Base-by-base conservation (phyloP, 2,888 invertebrate genomes). In the Pterobdella sp. region DNA sequence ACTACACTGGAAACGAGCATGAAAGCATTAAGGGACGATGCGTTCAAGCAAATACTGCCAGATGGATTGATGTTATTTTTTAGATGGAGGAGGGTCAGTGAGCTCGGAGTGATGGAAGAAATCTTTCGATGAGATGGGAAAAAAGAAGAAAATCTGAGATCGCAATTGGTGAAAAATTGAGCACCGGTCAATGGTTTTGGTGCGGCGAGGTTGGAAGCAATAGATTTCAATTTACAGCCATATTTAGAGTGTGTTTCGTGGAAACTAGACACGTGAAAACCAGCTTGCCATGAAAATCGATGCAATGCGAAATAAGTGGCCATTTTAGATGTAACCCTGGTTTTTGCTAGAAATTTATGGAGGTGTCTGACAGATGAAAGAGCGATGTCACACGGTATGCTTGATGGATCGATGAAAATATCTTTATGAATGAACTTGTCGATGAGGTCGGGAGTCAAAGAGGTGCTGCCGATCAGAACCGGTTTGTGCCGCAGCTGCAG, bases 21-120 rank as follows among this genome's bases (percentile, higher is more conserved):
- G 32, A 42, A 69, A 3, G 69, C 37, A 31, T 69, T 69, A 2
- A 71, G 34, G 18, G 71, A 60, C 29, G 71, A 71, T 35, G 71
- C 63, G 35, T 71, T 71, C 35, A 71, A 29, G 36, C 71, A 71
- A 1, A 63, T 22, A 22, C 7, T 36, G 0, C 29, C 1, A n/a
- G 1, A 10, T 1, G 63, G 63, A 18, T 63, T 26, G 10, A 63
- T 0, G 18, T 4, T 29, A 7, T 18, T 7, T 22, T 22, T 49
- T 14, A 3, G 29, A 22, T 52, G 31, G 1, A 49, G 31, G 32
- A 69, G 32, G 52, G 69, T 69, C 29, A 69, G 32, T 1, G 69
- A 42, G 10, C 52, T 31, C 1, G 26, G 26, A 1, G 29, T 36
- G 49, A 49, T 14, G 3, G 3, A 22, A 0, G 52, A 3, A 1